phyloP scores from a whole-genome alignment of 1,140 invertebrate species.

The Whitmania pigra region DNA sequence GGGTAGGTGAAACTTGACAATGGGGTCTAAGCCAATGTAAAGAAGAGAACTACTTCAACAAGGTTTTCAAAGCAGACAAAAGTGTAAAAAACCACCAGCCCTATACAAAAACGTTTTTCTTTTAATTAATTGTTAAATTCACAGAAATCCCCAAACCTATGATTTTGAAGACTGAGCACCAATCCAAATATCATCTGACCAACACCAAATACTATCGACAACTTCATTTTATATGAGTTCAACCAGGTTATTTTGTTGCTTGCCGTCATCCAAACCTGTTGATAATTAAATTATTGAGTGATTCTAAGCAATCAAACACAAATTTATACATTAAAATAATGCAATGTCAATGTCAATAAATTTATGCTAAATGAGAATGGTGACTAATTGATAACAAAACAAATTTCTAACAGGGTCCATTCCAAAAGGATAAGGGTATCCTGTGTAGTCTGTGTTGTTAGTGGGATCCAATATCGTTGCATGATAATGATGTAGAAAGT shows the following conservation, averaged over 20 bases:
- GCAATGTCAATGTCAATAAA: background rate
- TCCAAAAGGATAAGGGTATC: constrained; percentile 39
- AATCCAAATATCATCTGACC: constrained; percentile 94
- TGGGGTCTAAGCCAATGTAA: no score
- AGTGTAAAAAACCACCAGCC: no score
- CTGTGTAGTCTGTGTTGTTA: constrained; percentile 6
- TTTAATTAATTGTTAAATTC: no score
- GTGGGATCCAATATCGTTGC: constrained; percentile 13
- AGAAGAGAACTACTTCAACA: no score
- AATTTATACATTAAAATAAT: background rate
- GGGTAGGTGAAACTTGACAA: no score
- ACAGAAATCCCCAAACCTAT: constrained; percentile 52
- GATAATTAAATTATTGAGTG: background rate
- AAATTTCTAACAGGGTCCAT: constrained; percentile 34
- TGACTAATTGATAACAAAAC: background rate
- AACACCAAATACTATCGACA: constrained; percentile 89
- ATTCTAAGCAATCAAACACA: background rate
- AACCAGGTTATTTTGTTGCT: constrained; percentile 91
- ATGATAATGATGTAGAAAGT: background rate
- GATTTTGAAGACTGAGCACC: constrained; percentile 73
- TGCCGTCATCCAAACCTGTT: constrained; percentile 66
- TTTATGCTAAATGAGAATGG: background rate
- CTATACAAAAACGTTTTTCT: no score
- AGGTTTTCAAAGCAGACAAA: no score
- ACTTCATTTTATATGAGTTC: constrained; percentile 98